Conservation (phyloP, 1,140 invertebrate genomes). For the Trissolcus basalis region DNA sequence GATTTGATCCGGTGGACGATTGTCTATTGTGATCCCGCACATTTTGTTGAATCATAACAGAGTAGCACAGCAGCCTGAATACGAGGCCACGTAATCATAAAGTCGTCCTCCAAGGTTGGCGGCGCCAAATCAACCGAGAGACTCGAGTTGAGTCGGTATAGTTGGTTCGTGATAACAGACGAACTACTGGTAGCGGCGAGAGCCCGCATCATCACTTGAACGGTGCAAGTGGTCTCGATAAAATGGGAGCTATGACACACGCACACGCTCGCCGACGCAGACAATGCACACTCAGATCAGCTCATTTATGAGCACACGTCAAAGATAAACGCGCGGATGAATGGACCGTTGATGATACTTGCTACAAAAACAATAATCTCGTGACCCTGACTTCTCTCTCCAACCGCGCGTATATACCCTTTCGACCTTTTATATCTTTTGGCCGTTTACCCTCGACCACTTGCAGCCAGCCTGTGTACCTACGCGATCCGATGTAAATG, state of each 20-base stretch:
- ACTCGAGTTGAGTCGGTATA: conserved; percentile 44
- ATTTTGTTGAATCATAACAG: conserved; percentile 16
- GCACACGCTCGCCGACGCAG: conserved; percentile 11
- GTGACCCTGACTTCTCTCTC: conserved; percentile 41
- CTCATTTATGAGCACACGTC: conserved; percentile 27
- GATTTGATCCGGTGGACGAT: too few species aligned
- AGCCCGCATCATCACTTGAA: conserved; percentile 61
- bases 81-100: conserved; percentile 49
- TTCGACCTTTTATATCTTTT: conserved; percentile 38
- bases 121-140: conserved; percentile 45
- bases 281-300: conserved; percentile 10
- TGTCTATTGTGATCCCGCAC: conserved; percentile 2
- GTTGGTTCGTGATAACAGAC: conserved; percentile 50
- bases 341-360: conserved; percentile 41
- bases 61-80: conserved; percentile 16
- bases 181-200: conserved; percentile 48
- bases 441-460: conserved; percentile 35
- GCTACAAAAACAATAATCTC: conserved; percentile 66
- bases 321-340: conserved; percentile 61
- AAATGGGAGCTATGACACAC: conserved; percentile 66
- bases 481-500: conserved; percentile 61
- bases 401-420: conserved; percentile 1
- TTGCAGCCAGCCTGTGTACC: conserved; percentile 31
- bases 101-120: conserved; percentile 40
- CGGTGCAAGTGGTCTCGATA: conserved; percentile 66